Conservation (phyloP, 2,888 invertebrate genomes). For the Troglohyphantes excavatus region DNA sequence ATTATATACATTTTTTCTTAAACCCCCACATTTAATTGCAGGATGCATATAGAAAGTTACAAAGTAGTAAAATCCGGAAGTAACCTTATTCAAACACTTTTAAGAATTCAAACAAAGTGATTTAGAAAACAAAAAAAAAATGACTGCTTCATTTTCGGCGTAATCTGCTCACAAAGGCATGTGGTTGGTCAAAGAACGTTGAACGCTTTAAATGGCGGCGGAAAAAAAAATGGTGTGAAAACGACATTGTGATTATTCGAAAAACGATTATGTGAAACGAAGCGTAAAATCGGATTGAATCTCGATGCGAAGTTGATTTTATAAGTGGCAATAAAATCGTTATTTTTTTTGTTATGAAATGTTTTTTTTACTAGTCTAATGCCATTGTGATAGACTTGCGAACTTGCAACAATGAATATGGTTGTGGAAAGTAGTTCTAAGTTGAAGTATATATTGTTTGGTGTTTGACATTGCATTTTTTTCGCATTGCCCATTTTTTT, state of each 20-base stretch:
- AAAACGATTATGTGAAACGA: constrained; percentile 16
- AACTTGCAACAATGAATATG: background rate
- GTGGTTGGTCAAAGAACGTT: background rate
- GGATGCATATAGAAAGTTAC: too few species aligned
- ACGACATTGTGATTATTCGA: background rate
- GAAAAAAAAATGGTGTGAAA: constrained; percentile 5
- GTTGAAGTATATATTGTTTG: background rate
- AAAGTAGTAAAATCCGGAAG: background rate
- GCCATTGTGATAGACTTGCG: background rate
- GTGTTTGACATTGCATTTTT: too few species aligned
- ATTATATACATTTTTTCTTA: too few species aligned
- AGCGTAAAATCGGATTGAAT: constrained; percentile 35
- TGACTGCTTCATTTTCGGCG: background rate
- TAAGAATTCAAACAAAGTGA: background rate
- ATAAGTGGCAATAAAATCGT: background rate
- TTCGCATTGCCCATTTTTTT: too few species aligned
- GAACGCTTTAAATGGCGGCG: background rate
- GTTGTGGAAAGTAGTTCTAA: background rate
- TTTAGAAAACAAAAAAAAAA: background rate
- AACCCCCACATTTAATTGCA: too few species aligned
- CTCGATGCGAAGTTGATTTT: background rate
- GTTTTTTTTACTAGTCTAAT: background rate
- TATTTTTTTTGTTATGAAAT: background rate
- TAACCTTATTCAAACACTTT: background rate
- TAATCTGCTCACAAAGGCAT: background rate